Evolutionary conservation across 2,888 invertebrate species (phyloP).

Genomic region (Dolichopus griseipennis): DNA sequence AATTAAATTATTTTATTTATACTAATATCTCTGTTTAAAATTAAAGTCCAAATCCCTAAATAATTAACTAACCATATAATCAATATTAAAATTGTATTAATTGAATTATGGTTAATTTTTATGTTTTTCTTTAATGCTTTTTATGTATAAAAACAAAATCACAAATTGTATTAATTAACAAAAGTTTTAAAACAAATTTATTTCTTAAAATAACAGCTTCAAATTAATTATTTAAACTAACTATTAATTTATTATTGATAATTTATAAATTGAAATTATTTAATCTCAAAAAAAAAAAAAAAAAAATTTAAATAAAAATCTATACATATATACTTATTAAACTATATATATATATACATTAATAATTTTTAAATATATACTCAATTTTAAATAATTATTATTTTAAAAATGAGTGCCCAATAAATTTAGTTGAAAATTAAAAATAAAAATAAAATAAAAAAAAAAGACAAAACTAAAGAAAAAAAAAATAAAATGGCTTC

Average conservation of each 20-base stretch:
- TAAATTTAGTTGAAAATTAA: conserved; percentile 47
- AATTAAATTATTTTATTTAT: too few species aligned
- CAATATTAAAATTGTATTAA: too few species aligned
- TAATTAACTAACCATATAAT: too few species aligned
- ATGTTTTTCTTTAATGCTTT: too few species aligned
- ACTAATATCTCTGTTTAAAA: too few species aligned
- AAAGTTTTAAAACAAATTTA: too few species aligned
- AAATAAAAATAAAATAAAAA: conserved; percentile 22
- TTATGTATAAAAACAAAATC: too few species aligned
- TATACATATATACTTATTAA: background rate
- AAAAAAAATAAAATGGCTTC: conserved; percentile 16
- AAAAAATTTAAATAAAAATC: too few species aligned
- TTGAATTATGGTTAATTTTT: too few species aligned
- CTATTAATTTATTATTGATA: background rate
- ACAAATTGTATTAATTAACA: too few species aligned
- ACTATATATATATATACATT: background rate
- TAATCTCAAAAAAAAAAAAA: background rate
- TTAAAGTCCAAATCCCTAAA: too few species aligned
- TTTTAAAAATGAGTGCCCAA: conserved; percentile 42
- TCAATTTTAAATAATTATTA: background rate
- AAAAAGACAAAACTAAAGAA: conserved; percentile 30
- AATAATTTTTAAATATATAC: background rate
- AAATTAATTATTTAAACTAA: background rate
- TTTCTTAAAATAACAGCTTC: too few species aligned
- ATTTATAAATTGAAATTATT: background rate